These are phyloP conservation scores for Drosophila paulistorum DNA, from an alignment of 1,140 invertebrate species.

Conservation along the genomic window DNA sequence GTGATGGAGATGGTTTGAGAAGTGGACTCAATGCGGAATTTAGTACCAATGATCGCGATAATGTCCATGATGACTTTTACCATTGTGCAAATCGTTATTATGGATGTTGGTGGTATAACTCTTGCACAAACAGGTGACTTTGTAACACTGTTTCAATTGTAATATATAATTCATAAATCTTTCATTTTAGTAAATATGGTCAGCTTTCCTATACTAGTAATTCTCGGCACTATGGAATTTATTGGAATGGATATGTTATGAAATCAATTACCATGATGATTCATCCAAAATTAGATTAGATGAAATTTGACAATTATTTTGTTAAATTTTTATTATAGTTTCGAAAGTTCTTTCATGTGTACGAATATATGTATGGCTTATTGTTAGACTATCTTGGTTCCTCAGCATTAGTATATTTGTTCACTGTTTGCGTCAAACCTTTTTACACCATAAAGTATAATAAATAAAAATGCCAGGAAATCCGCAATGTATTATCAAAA, in stretches of 20 bases:
- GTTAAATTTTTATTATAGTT: neutral
- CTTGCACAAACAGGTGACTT: neutral
- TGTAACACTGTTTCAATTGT: neutral
- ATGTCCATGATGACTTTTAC: neutral
- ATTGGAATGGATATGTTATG: neutral
- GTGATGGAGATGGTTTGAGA: neutral
- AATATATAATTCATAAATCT: neutral
- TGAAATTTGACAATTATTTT: too few relatives aligned
- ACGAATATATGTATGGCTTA: too few relatives aligned
- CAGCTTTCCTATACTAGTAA: too few relatives aligned
- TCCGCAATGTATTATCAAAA: too few relatives aligned
- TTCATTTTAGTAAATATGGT: neutral
- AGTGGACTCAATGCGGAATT: neutral
- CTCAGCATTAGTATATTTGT: too few relatives aligned
- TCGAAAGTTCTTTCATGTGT: neutral
- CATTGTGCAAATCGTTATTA: neutral
- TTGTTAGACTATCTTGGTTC: too few relatives aligned
- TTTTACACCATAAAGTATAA: neutral
- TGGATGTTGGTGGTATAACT: neutral
- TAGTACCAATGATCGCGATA: conserved; percentile 14
- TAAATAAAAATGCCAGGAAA: neutral
- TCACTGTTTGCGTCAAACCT: too few relatives aligned
- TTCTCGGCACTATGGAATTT: neutral
- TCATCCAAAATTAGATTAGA: too few relatives aligned
- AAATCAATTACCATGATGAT: neutral